Conservation (phyloP, 2,113 vertebrate species). For the Alouatta palliata region DNA sequence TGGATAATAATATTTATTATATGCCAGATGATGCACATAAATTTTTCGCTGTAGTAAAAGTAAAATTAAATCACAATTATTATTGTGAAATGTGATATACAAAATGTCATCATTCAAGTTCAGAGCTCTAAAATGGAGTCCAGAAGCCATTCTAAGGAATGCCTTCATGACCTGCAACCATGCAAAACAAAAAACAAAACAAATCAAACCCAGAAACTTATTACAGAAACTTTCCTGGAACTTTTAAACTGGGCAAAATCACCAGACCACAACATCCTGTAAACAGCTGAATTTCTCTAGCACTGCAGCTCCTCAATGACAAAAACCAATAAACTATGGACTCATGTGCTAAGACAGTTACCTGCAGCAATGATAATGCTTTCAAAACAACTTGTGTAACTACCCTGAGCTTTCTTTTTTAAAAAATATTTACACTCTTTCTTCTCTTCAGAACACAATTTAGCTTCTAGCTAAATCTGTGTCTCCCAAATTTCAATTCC, state of each 20-base stretch:
- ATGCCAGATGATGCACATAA: neutral
- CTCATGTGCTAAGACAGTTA: neutral
- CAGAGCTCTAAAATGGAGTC: neutral
- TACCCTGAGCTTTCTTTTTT: neutral
- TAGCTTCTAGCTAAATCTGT: neutral
- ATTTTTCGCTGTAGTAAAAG: neutral
- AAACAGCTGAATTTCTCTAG: neutral
- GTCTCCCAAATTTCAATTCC: neutral
- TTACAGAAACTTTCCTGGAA: neutral
- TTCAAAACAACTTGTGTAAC: neutral
- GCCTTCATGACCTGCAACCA: neutral
- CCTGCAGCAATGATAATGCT: neutral
- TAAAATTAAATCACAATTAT: neutral
- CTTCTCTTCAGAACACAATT: neutral
- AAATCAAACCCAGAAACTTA: neutral
- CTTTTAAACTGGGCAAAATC: neutral
- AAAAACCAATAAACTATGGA: neutral
- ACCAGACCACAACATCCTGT: neutral
- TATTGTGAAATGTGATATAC: neutral
- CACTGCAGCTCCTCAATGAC: neutral
- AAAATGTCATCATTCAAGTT: neutral
- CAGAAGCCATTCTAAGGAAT: neutral
- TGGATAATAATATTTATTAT: neutral
- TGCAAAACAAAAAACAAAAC: neutral
- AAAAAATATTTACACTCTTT: neutral